phyloP scores from a whole-genome alignment of 1,140 invertebrate species.

The Drosophila orena region DNA sequence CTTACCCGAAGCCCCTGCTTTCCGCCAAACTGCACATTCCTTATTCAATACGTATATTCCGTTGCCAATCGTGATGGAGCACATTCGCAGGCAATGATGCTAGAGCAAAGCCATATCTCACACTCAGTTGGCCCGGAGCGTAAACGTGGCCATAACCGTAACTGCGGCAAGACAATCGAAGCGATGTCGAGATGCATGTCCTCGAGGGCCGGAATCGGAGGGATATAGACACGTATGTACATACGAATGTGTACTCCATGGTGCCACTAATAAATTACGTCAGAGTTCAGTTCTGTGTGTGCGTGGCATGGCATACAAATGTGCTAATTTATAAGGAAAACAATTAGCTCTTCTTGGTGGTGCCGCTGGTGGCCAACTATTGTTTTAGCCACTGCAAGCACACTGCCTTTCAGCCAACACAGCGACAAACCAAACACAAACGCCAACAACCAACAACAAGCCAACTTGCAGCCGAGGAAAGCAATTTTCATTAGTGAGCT shows the following conservation, averaged over 20 bases:
- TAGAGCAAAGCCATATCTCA: conserved; percentile 23
- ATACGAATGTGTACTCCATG: conserved; percentile 13
- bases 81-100: conserved; percentile 21
- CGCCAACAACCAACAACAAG: conserved; percentile 24
- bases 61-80: conserved; percentile 1
- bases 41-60: conserved; percentile 3
- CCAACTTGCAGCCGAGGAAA: conserved; percentile 47
- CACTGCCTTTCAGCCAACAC: conserved; percentile 44
- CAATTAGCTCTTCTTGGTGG: conserved; percentile 62
- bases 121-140: conserved; percentile 17
- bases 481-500: conserved; percentile 75
- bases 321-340: conserved; percentile 81
- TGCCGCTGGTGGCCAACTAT: conserved; percentile 19
- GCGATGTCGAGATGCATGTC: conserved; percentile 30
- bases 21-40: conserved; percentile 1
- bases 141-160: conserved; percentile 37
- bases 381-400: conserved; percentile 59
- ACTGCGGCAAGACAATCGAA: conserved; percentile 37
- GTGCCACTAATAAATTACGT: conserved; percentile 71
- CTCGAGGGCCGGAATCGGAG: conserved; percentile 2
- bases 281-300: conserved; percentile 46
- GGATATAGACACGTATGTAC: conserved; percentile 30
- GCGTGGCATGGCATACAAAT: conserved; percentile 75
- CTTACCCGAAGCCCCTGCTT: no score
- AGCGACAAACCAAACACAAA: conserved; percentile 12